Percentiles rank a stretch among this genome's conserved stretches.
These are phyloP conservation scores for Acanthisitta chloris DNA, from an alignment of 2,113 vertebrate genomes.

Conservation along the genomic window DNA sequence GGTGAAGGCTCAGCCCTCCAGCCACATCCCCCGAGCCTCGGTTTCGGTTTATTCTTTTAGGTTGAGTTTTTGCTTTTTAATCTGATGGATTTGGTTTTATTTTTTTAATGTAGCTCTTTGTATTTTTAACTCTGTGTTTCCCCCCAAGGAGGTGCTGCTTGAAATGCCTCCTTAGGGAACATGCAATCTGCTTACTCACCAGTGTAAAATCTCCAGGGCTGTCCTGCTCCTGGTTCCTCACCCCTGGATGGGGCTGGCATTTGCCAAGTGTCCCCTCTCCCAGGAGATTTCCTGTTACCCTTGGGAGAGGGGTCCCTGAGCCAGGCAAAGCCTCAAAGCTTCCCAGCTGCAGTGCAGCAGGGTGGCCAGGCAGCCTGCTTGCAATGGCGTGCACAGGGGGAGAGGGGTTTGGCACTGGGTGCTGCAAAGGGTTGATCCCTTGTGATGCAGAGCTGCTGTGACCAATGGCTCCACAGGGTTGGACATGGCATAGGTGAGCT, in stretches of 20 bases:
- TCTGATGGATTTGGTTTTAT: slow-evolving; percentile 21
- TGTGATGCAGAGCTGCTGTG: rapidly evolving
- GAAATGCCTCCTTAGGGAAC: neutral
- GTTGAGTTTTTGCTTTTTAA: neutral
- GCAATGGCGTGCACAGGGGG: rapidly evolving
- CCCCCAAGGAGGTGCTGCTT: neutral
- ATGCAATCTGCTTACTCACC: neutral
- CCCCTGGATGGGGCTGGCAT: neutral
- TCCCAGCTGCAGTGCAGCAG: rapidly evolving
- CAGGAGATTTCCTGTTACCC: neutral
- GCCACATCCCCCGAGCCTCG: neutral
- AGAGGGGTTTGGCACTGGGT: neutral
- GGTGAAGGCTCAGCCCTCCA: neutral
- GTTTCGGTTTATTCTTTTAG: neutral
- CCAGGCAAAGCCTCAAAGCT: neutral
- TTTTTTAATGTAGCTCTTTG: neutral
- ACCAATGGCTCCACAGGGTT: neutral
- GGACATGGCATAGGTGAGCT: neutral
- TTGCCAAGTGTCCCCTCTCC: neutral
- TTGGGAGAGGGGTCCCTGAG: neutral
- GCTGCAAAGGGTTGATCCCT: neutral
- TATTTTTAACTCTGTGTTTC: slow-evolving; percentile 4
- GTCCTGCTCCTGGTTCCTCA: neutral
- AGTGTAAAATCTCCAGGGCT: neutral
- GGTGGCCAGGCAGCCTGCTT: neutral